These are phyloP conservation scores for Cromileptes altivelis DNA, from an alignment of 2,113 vertebrate genomes.

Conservation along the genomic window DNA sequence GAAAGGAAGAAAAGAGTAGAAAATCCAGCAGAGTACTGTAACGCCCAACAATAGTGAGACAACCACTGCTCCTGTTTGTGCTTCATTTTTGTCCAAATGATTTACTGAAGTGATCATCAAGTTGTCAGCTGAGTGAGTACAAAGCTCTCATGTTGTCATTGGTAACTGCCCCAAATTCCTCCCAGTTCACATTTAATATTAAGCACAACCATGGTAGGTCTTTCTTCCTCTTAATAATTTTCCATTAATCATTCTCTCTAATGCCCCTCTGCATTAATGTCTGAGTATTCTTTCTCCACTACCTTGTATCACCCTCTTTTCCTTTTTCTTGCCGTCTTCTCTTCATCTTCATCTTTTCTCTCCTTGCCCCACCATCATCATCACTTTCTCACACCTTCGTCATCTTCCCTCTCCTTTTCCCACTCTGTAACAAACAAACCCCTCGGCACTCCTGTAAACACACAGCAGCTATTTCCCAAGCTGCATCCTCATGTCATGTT, in stretches of 20 bases:
- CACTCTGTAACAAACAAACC: slow-evolving; percentile 4
- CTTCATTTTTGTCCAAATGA: neutral
- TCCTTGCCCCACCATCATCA: neutral
- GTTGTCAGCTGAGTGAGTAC: neutral
- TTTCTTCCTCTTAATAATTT: neutral
- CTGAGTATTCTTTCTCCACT: neutral
- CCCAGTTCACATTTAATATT: neutral
- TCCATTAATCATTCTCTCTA: neutral
- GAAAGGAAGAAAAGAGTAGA: too few relatives aligned
- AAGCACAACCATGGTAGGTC: neutral
- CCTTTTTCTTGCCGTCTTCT: neutral
- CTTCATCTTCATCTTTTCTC: neutral
- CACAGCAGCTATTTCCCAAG: neutral
- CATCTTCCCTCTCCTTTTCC: neutral
- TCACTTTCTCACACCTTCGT: neutral
- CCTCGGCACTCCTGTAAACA: slow-evolving; percentile 5
- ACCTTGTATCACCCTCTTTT: neutral
- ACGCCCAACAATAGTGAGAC: too few relatives aligned
- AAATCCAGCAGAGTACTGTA: too few relatives aligned
- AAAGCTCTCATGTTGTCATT: neutral
- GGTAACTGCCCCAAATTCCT: neutral
- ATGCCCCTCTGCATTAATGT: neutral
- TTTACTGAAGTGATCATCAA: neutral
- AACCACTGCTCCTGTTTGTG: too few relatives aligned
- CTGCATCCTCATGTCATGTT: neutral